Conservation (phyloP, 2,888 invertebrate genomes). For the Megalurothrips usitatus region DNA sequence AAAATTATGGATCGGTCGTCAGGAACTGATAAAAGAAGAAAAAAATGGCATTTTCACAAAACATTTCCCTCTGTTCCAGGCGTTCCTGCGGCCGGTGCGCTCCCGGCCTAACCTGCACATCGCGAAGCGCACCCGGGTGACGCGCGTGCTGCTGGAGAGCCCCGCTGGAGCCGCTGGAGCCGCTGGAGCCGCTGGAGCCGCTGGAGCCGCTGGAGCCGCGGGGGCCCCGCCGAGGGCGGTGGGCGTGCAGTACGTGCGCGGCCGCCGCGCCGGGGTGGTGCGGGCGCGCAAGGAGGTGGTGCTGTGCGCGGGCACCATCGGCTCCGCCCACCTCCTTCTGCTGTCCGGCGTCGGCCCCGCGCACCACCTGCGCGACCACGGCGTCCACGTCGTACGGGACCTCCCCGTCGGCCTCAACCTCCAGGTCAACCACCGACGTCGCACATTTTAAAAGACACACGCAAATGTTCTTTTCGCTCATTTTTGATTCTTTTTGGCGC, state of each 20-base stretch:
- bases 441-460: no score
- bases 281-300: slow-evolving; percentile 74
- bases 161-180: slow-evolving; percentile 46
- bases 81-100: slow-evolving; percentile 58
- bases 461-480: no score
- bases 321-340: slow-evolving; percentile 86
- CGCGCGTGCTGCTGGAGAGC: slow-evolving; percentile 56
- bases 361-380: slow-evolving; percentile 44
- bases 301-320: slow-evolving; percentile 79
- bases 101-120: slow-evolving; percentile 62
- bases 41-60: no score
- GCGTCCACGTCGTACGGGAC: slow-evolving; percentile 46
- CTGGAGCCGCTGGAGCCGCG: slow-evolving; percentile 44
- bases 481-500: no score
- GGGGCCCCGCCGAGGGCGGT: slow-evolving; percentile 57
- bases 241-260: slow-evolving; percentile 62
- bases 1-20: no score
- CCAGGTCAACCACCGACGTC: no score
- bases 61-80: slow-evolving; percentile 40
- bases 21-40: no score
- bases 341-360: slow-evolving; percentile 63
- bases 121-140: slow-evolving; percentile 56
- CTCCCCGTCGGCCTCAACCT: slow-evolving; percentile 48
- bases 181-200: slow-evolving; percentile 38
- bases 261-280: slow-evolving; percentile 48